Conservation (phyloP, 2,113 vertebrate species). For the Alaudala cheleensis region DNA sequence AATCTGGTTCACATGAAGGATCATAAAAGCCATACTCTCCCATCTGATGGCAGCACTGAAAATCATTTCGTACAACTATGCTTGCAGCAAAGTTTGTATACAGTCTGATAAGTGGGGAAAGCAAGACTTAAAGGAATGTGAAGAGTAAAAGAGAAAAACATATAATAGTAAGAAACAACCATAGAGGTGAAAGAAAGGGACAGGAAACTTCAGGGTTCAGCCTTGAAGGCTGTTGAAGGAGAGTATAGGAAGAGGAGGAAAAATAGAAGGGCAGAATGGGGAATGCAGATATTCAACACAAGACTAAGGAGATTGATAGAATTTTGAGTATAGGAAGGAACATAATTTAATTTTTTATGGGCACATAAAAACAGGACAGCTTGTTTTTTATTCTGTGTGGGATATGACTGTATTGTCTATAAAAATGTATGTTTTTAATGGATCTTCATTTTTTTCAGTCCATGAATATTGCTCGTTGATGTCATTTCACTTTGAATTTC, state of each 20-base stretch:
- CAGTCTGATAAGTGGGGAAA: not conserved
- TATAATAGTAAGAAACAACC: not conserved
- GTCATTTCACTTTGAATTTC: not conserved
- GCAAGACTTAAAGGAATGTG: not conserved
- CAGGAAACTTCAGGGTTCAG: not conserved
- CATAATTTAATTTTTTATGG: not conserved
- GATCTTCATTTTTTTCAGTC: not conserved
- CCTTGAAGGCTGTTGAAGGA: not conserved
- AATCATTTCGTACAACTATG: not conserved
- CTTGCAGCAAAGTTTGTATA: not conserved
- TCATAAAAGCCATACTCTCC: conserved; percentile 16
- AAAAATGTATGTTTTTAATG: not conserved
- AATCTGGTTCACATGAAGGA: not conserved
- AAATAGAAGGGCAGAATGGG: not conserved
- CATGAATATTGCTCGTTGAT: not conserved
- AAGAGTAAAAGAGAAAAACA: not conserved
- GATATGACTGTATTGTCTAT: not conserved
- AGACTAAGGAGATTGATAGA: not conserved
- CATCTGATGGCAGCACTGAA: not conserved
- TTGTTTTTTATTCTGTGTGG: not conserved
- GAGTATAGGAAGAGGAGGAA: not conserved
- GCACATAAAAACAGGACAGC: fast-evolving
- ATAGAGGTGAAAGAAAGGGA: not conserved
- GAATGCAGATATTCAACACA: not conserved
- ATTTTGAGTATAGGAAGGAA: not conserved